phyloP scores from a whole-genome alignment of 2,797 vertebrate species.

The Pseudochirops cupreus region DNA sequence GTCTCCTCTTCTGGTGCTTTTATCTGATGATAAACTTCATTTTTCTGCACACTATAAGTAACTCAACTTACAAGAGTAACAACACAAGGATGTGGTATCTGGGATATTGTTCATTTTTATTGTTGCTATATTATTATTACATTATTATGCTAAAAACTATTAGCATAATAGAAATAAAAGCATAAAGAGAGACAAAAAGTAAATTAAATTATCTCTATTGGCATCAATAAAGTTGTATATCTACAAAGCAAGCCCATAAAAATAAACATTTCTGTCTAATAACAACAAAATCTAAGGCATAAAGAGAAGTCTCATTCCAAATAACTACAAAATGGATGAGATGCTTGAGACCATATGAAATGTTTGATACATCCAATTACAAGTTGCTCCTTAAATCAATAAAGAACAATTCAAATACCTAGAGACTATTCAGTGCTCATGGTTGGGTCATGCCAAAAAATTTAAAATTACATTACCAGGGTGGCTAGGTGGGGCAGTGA shows the following conservation, averaged over 20 bases:
- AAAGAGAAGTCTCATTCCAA: background rate
- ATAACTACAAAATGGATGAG: background rate
- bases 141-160: too few relatives aligned
- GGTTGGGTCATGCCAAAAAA: too few relatives aligned
- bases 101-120: too few relatives aligned
- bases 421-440: background rate
- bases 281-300: background rate
- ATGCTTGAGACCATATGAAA: background rate
- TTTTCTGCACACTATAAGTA: background rate
- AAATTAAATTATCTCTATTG: background rate
- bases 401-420: background rate
- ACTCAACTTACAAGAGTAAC: accelerated
- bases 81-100: background rate
- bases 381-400: background rate
- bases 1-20: background rate
- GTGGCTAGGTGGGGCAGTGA: too few relatives aligned
- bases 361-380: background rate
- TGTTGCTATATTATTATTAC: too few relatives aligned
- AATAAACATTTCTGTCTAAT: background rate
- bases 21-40: background rate
- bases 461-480: too few relatives aligned
- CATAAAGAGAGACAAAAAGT: background rate
- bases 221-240: background rate
- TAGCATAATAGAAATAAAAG: background rate
- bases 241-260: too few relatives aligned